Conservation (phyloP, 2,113 vertebrate genomes). For the Ranitomeya variabilis region DNA sequence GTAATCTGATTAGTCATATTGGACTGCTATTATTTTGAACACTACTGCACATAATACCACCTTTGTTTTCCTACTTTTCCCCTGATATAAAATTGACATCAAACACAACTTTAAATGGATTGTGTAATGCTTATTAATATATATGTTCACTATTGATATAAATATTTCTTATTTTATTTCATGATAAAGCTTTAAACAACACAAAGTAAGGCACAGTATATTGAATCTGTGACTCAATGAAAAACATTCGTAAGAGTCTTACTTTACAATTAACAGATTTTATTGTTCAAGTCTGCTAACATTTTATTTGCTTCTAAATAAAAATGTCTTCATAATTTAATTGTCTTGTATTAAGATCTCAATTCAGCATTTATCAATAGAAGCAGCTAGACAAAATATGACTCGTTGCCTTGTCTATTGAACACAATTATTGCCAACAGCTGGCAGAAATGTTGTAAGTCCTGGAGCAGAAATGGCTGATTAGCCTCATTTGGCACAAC, state of each 20-base stretch:
- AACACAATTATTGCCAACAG: constrained; percentile 51
- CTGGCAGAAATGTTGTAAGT: constrained; percentile 12
- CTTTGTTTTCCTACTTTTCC: too few relatives aligned
- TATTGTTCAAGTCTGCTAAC: neutral
- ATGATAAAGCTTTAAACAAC: neutral
- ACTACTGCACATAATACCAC: too few relatives aligned
- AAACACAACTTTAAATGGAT: too few relatives aligned
- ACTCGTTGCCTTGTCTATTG: constrained; percentile 55
- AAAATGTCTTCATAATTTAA: constrained; percentile 40
- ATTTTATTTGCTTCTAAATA: constrained; percentile 21
- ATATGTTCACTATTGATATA: neutral
- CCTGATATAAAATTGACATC: too few relatives aligned
- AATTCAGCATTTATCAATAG: constrained; percentile 43
- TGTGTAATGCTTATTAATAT: too few relatives aligned
- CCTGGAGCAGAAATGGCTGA: constrained; percentile 19
- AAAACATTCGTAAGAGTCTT: neutral
- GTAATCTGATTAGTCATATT: too few relatives aligned
- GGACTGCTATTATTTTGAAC: too few relatives aligned
- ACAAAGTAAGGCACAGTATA: neutral
- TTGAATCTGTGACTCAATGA: neutral
- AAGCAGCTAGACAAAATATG: constrained; percentile 39
- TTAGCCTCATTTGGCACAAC: constrained; percentile 46
- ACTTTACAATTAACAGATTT: neutral
- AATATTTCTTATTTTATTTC: neutral
- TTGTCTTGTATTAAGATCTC: constrained; percentile 39